Conservation (phyloP, 1,140 invertebrate species). For the Aphelenchoides besseyi region DNA sequence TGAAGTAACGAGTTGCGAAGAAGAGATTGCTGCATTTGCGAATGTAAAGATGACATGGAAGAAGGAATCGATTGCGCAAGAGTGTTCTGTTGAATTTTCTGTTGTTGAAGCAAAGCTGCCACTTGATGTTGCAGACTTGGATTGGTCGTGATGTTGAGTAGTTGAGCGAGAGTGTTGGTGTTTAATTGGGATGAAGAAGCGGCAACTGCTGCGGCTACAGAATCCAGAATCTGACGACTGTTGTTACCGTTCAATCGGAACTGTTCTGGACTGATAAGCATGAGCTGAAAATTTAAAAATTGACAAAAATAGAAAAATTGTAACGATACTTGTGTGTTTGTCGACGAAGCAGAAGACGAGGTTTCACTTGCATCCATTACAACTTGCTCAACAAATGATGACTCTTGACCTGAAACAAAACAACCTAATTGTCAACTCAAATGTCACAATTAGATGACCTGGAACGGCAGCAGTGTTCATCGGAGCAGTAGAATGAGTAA, state of each 20-base stretch:
- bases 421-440: background rate
- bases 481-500: conserved; percentile 10
- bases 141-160: background rate
- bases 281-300: conserved; percentile 7
- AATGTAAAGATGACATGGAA: too few species aligned
- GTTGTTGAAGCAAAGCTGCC: conserved; percentile 24
- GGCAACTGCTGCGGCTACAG: background rate
- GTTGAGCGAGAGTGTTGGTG: background rate
- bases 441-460: background rate
- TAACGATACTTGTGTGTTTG: conserved; percentile 39
- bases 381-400: conserved; percentile 34
- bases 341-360: conserved; percentile 44
- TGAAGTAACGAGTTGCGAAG: background rate
- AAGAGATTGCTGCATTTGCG: background rate
- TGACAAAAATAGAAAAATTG: conserved; percentile 1
- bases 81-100: conserved; percentile 17
- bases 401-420: conserved; percentile 13
- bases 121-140: conserved; percentile 2
- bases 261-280: conserved; percentile 22
- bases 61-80: background rate
- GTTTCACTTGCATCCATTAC: conserved; percentile 47
- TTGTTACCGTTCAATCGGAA: conserved; percentile 17
- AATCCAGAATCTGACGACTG: background rate
- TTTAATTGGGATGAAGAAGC: background rate
- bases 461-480: conserved; percentile 19